Conservation (phyloP, 2,888 invertebrate species). For the Diogma glabrata region DNA sequence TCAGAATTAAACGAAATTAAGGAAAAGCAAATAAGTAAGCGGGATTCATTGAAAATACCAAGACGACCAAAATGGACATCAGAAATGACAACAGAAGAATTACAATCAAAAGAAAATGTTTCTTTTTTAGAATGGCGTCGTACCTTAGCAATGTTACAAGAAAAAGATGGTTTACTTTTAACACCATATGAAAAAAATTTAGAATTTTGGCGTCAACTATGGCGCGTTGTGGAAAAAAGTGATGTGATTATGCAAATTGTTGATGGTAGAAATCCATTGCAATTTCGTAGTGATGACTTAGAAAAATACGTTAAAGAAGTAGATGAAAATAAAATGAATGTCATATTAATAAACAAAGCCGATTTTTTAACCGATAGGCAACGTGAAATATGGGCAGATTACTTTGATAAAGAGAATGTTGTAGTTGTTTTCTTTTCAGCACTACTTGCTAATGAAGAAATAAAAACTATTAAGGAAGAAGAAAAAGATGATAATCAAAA, state of each 20-base stretch:
- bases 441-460: constrained; percentile 44
- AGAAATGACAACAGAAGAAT: constrained; percentile 64
- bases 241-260: constrained; percentile 89
- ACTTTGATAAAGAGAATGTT: constrained; percentile 61
- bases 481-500: constrained; percentile 22
- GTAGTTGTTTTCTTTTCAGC: constrained; percentile 89
- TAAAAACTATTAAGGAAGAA: constrained; percentile 27
- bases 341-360: constrained; percentile 90
- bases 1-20: constrained; percentile 44
- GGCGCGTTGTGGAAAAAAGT: constrained; percentile 96
- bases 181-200: constrained; percentile 97
- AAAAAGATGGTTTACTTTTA: constrained; percentile 65
- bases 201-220: constrained; percentile 96
- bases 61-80: constrained; percentile 74
- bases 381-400: constrained; percentile 71
- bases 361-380: constrained; percentile 78
- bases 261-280: constrained; percentile 89
- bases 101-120: constrained; percentile 67
- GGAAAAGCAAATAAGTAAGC: constrained; percentile 45
- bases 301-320: constrained; percentile 77
- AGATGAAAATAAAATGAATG: constrained; percentile 54
- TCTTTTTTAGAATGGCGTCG: constrained; percentile 87
- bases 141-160: constrained; percentile 63
- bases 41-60: constrained; percentile 63
- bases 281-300: constrained; percentile 87